These are phyloP conservation scores for Candidula unifasciata DNA, from an alignment of 2,888 invertebrate species.

Conservation along the genomic window DNA sequence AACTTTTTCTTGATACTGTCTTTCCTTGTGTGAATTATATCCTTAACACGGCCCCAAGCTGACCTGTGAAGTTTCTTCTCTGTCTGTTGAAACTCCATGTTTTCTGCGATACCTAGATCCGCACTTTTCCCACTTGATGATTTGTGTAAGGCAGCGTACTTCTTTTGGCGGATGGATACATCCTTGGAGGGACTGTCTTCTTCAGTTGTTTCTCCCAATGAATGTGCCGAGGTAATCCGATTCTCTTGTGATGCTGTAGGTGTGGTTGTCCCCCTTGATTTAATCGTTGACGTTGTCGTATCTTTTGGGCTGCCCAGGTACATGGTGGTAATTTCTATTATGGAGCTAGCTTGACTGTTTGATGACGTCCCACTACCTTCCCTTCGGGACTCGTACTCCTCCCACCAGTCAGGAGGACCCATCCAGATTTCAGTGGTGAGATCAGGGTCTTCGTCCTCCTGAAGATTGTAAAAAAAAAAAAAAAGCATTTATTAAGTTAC, in stretches of 20 bases:
- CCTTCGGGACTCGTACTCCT: constrained; percentile 63
- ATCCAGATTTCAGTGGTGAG: constrained; percentile 68
- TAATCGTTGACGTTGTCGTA: not conserved
- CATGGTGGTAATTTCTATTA: constrained; percentile 58
- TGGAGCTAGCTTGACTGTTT: constrained; percentile 55
- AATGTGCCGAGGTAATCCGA: constrained; percentile 69
- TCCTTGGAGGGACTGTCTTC: constrained; percentile 55
- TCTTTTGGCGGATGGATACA: not conserved
- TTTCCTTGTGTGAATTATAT: constrained; percentile 85
- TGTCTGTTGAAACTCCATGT: not conserved
- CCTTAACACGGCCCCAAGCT: constrained; percentile 88
- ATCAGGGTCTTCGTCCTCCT: constrained; percentile 49
- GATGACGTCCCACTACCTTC: constrained; percentile 50
- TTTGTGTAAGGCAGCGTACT: constrained; percentile 57
- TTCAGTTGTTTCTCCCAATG: constrained; percentile 57
- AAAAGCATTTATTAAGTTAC: not conserved
- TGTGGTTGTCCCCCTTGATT: not conserved
- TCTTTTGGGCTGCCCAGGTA: constrained; percentile 49
- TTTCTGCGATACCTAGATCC: constrained; percentile 51
- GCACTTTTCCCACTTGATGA: constrained; percentile 69
- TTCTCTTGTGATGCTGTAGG: constrained; percentile 56
- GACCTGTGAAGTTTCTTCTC: constrained; percentile 80
- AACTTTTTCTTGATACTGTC: constrained; percentile 83
- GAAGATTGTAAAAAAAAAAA: not conserved
- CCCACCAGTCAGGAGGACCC: constrained; percentile 73